Conservation (phyloP, 2,113 vertebrate genomes). For the Puma concolor region DNA sequence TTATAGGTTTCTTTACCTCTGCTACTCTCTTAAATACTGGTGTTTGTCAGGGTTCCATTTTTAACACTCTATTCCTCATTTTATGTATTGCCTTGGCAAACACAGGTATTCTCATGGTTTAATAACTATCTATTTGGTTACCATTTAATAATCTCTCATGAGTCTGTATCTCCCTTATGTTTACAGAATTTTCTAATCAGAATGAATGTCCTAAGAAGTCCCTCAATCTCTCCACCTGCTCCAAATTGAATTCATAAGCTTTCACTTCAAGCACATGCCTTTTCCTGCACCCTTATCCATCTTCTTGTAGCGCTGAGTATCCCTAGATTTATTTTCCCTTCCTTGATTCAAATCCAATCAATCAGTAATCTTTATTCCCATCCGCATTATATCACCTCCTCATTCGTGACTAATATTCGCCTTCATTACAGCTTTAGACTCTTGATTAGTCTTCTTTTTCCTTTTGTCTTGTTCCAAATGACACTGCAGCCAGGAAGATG, state of each 20-base stretch:
- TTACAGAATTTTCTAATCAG: background rate
- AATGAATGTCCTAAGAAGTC: background rate
- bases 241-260: background rate
- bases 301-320: background rate
- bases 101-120: background rate
- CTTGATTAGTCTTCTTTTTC: background rate
- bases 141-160: background rate
- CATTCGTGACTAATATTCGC: background rate
- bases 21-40: background rate
- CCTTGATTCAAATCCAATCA: background rate
- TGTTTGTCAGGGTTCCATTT: background rate
- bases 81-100: background rate
- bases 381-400: background rate
- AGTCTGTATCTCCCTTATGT: background rate
- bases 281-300: background rate
- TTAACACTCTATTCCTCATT: background rate
- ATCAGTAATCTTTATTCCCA: background rate
- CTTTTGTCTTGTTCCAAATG: background rate
- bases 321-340: background rate
- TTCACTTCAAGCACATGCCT: background rate
- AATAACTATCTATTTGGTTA: background rate
- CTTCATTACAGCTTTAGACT: background rate
- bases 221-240: background rate
- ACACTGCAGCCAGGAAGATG: background rate
- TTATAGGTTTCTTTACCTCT: background rate